These are phyloP conservation scores for Mormyrus lacerda DNA, from an alignment of 2,113 vertebrate genomes.

Conservation along the genomic window DNA sequence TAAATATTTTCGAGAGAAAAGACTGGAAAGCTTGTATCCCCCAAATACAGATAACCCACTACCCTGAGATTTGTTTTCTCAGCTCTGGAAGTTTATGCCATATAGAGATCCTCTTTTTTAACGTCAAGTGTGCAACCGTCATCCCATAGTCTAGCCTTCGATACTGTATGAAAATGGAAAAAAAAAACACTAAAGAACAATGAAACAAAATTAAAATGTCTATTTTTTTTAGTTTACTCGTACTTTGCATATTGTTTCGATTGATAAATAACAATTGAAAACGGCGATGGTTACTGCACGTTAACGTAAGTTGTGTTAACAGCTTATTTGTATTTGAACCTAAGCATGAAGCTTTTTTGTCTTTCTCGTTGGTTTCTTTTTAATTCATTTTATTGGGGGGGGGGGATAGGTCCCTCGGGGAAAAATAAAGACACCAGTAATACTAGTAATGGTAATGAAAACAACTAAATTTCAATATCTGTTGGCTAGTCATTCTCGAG, in stretches of 20 bases:
- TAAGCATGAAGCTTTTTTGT: conserved; percentile 24
- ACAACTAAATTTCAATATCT: conserved; percentile 31
- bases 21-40: conserved; percentile 33
- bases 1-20: conserved; percentile 37
- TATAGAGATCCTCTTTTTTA: not conserved
- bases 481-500: conserved; percentile 39
- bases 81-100: conserved; percentile 19
- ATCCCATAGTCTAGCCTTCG: not conserved
- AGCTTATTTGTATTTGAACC: conserved; percentile 32
- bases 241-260: conserved; percentile 42
- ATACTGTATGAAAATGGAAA: not conserved
- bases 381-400: not conserved
- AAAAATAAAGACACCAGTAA: not conserved
- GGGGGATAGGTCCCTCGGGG: not conserved
- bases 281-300: conserved; percentile 16
- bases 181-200: conserved; percentile 37
- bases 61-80: conserved; percentile 39
- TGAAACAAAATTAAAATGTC: conserved; percentile 37
- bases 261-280: conserved; percentile 17
- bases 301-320: conserved; percentile 30
- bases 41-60: conserved; percentile 42
- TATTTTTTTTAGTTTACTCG: conserved; percentile 46
- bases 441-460: not conserved
- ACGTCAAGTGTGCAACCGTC: not conserved
- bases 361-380: conserved; percentile 4